Percentiles rank a stretch among this genome's conserved stretches.
Conservation (phyloP, 2,888 invertebrate genomes). For the Elmis aenea region DNA sequence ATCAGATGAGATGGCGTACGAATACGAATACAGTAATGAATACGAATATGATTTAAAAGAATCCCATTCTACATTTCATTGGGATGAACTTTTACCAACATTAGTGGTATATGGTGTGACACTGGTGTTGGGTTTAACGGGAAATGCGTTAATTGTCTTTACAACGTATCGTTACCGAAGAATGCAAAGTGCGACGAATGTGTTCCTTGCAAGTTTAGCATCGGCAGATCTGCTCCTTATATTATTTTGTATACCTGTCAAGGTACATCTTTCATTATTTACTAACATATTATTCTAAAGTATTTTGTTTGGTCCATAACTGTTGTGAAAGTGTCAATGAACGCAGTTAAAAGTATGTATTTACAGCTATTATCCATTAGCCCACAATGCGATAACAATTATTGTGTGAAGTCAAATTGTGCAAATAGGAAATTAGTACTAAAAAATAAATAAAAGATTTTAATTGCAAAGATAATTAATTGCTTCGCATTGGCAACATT, state of each 20-base stretch:
- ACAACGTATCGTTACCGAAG: constrained; percentile 52
- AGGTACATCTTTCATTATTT: constrained; percentile 49
- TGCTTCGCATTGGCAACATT: too few species aligned
- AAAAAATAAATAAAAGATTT: constrained; percentile 1
- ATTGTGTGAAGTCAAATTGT: neutral
- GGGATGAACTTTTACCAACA: constrained; percentile 54
- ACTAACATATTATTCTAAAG: too few species aligned
- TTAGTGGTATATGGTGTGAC: constrained; percentile 56
- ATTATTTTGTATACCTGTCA: constrained; percentile 65
- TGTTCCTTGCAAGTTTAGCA: constrained; percentile 63
- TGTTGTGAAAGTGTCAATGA: neutral
- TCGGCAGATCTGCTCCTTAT: constrained; percentile 66
- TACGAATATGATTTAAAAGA: constrained; percentile 51
- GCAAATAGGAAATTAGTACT: constrained; percentile 3
- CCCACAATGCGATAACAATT: constrained; percentile 2
- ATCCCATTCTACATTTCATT: constrained; percentile 47
- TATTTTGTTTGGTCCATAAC: neutral
- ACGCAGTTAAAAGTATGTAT: too few species aligned
- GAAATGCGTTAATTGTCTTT: constrained; percentile 54
- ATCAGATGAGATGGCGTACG: constrained; percentile 13
- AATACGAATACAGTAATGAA: constrained; percentile 22
- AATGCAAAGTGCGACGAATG: constrained; percentile 61
- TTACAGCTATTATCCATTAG: too few species aligned
- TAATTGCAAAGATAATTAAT: constrained; percentile 3
- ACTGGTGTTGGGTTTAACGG: constrained; percentile 56